Evolutionary conservation across 2,113 vertebrate species (phyloP), one percentile per base, ranked within the genome.

Genomic region (Emydocephalus ijimae): DNA sequence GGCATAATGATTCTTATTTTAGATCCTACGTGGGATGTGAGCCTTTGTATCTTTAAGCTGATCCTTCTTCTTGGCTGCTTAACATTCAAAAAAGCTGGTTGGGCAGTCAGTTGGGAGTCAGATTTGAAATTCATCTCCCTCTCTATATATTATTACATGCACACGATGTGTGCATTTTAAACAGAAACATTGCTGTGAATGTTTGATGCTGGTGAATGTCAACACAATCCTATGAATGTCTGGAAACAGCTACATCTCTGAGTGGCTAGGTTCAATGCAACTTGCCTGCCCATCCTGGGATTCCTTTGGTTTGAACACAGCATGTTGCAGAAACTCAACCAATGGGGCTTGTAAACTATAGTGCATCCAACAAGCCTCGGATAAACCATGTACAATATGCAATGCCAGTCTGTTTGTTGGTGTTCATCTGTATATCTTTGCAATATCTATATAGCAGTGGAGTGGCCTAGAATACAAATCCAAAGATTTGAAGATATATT

Each of bases 1-100:
- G 39, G 39, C 74, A 92, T 81, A 89, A 92, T 1, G 4, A 34
- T 85, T 85, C 64, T 89, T 92, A 92, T 81, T 92, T 89, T 92
- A 89, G 91, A 45, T 15, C 15, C 24, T 81, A 81, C 11, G 87
- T 89, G 64, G 87, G 87, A 48, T 85, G 64, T 85, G 52, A 29
- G 85, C 55, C 50, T 88, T 50, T 92, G 85, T 64, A 45, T 74
- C n/a, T 24, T 26, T 52, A 50, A 64, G 24, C 14, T 39, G 45
- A 85, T 56, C 87, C 18, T 89, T 81, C 43, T 92, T 64, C 55
- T 61, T 85, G 64, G 23, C 56, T 29, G 87, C 61, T 92, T 56
- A 89, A 55, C 61, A 74, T 56, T 74, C 81, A 24, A 57, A 81
- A 89, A 74, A 89, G 61, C 9, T 56, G 5, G 54, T 21, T 81